phyloP scores from a whole-genome alignment of 2,888 invertebrate genomes.

The Eudemis profundana region DNA sequence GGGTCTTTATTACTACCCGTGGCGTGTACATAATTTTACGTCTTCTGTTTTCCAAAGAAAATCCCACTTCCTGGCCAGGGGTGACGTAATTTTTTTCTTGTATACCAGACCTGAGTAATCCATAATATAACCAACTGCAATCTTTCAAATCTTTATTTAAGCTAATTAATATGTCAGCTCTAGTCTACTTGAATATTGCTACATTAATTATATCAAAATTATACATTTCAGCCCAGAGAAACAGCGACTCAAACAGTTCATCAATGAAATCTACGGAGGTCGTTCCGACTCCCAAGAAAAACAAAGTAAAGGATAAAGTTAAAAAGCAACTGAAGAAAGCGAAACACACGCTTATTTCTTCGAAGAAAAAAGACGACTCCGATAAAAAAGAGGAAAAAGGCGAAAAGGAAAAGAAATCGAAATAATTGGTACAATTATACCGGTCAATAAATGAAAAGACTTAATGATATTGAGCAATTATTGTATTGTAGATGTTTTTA shows the following conservation, averaged over 20 bases:
- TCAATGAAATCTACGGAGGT: conserved; percentile 76
- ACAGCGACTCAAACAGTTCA: conserved; percentile 77
- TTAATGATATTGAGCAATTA: conserved; percentile 23
- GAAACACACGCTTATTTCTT: conserved; percentile 72
- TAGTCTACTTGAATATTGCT: neutral
- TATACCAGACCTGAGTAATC: too few relatives aligned
- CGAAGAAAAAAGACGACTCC: conserved; percentile 76
- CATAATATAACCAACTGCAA: too few relatives aligned
- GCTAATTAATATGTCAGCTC: too few relatives aligned
- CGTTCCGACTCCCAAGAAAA: conserved; percentile 71
- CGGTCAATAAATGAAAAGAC: conserved; percentile 21
- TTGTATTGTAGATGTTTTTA: conserved; percentile 7
- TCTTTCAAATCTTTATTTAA: too few relatives aligned
- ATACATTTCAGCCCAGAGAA: conserved; percentile 75
- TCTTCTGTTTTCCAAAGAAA: too few relatives aligned
- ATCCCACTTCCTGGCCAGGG: too few relatives aligned
- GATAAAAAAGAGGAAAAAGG: conserved; percentile 66
- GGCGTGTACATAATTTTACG: too few relatives aligned
- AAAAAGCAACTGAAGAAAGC: conserved; percentile 81
- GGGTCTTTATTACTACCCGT: too few relatives aligned
- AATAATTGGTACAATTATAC: conserved; percentile 49
- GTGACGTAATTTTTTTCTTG: too few relatives aligned
- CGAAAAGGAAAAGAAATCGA: conserved; percentile 71
- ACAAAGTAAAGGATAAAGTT: conserved; percentile 80
- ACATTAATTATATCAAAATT: neutral